Evolutionary conservation across 2,113 vertebrate genomes (phyloP), one percentile per base, ranked within the genome.

Genomic region (Aegithalos caudatus): DNA sequence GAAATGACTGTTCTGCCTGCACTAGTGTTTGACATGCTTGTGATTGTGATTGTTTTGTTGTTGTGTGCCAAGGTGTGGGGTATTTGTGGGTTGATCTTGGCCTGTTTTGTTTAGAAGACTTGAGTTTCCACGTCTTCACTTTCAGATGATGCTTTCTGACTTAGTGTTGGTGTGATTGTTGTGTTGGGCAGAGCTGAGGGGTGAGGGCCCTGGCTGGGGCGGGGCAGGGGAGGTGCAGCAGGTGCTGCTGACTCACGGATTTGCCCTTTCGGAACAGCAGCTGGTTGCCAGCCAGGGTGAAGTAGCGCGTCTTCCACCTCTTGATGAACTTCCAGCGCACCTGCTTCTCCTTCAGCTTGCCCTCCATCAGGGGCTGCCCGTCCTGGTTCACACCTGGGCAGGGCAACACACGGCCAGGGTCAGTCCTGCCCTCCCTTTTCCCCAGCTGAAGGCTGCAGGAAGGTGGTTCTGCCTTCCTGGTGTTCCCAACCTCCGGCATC

Each of bases 291-390:
- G 99, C 99, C 97, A 99, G 96, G 2, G 99, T 99, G 96, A 99
- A 99, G 96, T 99, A 99, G 11, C 99, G 99, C 1, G 99, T 99
- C 94, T 99, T 99, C 99, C 99, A 99, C 92, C 99, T 98, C 90
- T 99, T 99, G 97, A 99, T 99, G 84, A 99, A 99, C 97, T 99
- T 99, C 99, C 99, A 99, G 73, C 98, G 98, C 42, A 99, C 98
- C 96, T 99, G 99, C 92, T 99, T 99, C 98, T 99, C 99, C 94
- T 99, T 99, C 57, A 99, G 98, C 96, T 98, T 99, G 69, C 99
- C 99, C 97, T 99, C 99, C 2, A 99, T 99, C 93, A 99, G 98
- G 53, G 99, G 99, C 50, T 99, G 99, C 61, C 99, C 99, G 2
- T 99, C 99, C 97, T 99, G 98, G 96, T 99, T 99, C 72, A 99